Evolutionary conservation across 2,113 vertebrate genomes (phyloP), one percentile per base, ranked within the genome.

Genomic region (Ceyx cyanopectus): DNA sequence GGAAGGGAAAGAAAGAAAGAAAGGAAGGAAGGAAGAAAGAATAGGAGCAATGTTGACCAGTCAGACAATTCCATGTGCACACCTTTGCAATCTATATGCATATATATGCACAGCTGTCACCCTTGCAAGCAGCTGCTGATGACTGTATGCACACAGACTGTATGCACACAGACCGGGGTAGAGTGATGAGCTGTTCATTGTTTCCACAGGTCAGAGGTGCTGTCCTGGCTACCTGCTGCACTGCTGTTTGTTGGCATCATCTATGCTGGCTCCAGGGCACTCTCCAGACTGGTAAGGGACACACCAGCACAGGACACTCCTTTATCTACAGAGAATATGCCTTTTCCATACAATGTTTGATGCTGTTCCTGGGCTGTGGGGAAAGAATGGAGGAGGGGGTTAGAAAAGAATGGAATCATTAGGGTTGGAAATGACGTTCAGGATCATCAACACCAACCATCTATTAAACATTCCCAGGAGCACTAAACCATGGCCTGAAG

Each of bases 181-280:
- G 62, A 94, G 63, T 81, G 68, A 82, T 85, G 67, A 40, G 34
- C 40, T 48, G 76, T 84, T 80, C 68, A 89, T 93, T 93, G 34
- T 93, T 89, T 82, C 91, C 93, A 43, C 96, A 99, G 99, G 85
- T 98, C 98, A 85, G 96, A 98, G 57, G 96, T 98, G 89, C 73
- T 98, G 60, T 97, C 97, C 0, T 99, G 99, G 99, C 98, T 99
- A 81, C 99, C 99, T 37, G 99, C 97, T 48, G 98, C 98, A 0
- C 53, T 98, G 53, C 95, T 99, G 72, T 99, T 99, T 96, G 98
- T 99, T 54, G 99, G 99, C 34, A 98, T 98, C 85, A 99, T 99
- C 96, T 99, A 99, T 69, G 98, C 99, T 17, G 99, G 99, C 48
- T 99, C 99, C 77, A 98, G 98, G 94, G 98, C 99, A 7, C 95